Evolutionary conservation across 1,140 invertebrate genomes (phyloP).

Genomic region (Zaprionus kolodkinae): DNA sequence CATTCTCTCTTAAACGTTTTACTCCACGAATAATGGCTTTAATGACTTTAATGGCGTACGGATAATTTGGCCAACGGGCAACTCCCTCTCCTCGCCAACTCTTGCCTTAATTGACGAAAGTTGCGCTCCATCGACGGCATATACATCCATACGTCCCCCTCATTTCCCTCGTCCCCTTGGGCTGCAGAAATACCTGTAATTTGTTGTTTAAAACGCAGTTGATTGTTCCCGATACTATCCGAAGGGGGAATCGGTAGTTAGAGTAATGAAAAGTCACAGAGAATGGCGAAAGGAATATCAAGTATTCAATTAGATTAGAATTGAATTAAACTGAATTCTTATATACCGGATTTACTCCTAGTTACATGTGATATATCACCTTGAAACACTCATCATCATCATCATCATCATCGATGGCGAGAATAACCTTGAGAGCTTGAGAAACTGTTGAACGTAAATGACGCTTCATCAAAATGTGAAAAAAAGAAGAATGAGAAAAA

Average conservation of each 20-base stretch:
- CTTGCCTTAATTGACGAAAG: slow-evolving; percentile 75
- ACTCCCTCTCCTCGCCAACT: slow-evolving; percentile 28
- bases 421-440: slow-evolving; percentile 34
- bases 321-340: background rate
- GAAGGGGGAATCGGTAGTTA: slow-evolving; percentile 20
- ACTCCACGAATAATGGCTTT: slow-evolving; percentile 76
- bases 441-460: slow-evolving; percentile 32
- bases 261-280: slow-evolving; percentile 41
- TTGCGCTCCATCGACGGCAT: slow-evolving; percentile 53
- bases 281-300: background rate
- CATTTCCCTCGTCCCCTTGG: background rate
- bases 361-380: too few species aligned
- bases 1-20: slow-evolving; percentile 81
- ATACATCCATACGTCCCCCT: too few species aligned
- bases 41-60: slow-evolving; percentile 81
- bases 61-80: slow-evolving; percentile 76
- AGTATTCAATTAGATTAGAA: background rate
- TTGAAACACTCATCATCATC: background rate
- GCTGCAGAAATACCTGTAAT: slow-evolving; percentile 67
- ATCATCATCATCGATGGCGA: too few species aligned
- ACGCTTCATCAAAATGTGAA: slow-evolving; percentile 10
- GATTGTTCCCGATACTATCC: slow-evolving; percentile 31
- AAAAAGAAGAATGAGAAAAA: background rate
- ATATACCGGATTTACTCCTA: background rate
- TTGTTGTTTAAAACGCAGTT: slow-evolving; percentile 70